A percentile compares a stretch with the other conserved stretches of the same genome.
phyloP scores from a whole-genome alignment of 1,140 invertebrate genomes.

The Battus philenor region DNA sequence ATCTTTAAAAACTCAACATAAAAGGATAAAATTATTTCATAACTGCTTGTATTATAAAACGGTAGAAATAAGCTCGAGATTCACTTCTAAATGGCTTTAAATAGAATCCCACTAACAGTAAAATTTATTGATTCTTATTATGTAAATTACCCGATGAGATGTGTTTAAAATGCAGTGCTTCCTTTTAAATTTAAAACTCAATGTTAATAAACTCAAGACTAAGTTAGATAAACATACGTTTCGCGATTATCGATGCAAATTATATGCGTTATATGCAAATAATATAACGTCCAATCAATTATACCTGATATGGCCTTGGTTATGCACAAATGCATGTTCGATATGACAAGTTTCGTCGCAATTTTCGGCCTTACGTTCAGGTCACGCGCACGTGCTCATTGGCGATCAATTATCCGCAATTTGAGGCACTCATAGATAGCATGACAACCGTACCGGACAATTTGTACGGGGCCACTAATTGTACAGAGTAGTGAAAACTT shows the following conservation, averaged over 20 bases:
- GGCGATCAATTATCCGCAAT: slow-evolving; percentile 66
- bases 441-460: slow-evolving; percentile 46
- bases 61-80: no score
- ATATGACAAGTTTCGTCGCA: background rate
- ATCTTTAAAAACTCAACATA: no score
- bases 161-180: no score
- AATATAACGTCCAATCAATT: background rate
- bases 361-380: slow-evolving; percentile 7
- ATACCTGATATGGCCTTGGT: background rate
- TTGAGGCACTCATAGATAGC: slow-evolving; percentile 58
- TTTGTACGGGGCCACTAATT: slow-evolving; percentile 59
- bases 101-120: no score
- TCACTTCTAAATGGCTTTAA: no score
- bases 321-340: background rate
- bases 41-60: no score
- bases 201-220: no score
- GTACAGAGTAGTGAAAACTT: slow-evolving; percentile 50
- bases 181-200: no score
- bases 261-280: background rate
- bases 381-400: slow-evolving; percentile 54
- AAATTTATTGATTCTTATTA: no score
- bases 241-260: background rate
- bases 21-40: no score
- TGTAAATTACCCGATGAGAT: no score
- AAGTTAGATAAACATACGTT: no score